These are phyloP conservation scores for Monoplex corrugatus DNA, from an alignment of 2,888 invertebrate species.

Conservation along the genomic window DNA sequence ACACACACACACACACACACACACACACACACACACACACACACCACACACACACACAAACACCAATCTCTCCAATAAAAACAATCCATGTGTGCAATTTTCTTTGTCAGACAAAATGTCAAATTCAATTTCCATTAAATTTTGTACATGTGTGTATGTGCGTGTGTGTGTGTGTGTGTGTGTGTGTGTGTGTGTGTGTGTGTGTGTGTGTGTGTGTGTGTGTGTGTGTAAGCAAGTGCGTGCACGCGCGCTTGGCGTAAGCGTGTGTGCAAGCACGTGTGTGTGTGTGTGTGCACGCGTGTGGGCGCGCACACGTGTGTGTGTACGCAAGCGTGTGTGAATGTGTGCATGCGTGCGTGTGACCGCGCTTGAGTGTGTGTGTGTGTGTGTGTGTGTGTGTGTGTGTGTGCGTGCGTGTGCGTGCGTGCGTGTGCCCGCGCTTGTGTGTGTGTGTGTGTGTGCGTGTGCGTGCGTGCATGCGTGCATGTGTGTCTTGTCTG, in stretches of 20 bases:
- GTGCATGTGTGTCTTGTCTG: slow-evolving; percentile 20
- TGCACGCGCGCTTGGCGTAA: not conserved
- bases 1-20: not conserved
- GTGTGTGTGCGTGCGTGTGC: slow-evolving; percentile 8
- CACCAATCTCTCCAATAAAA: too few relatives aligned
- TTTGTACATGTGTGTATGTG: not conserved
- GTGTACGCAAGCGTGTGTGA: not conserved
- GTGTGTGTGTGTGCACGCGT: not conserved
- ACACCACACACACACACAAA: too few relatives aligned
- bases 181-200: slow-evolving; percentile 26
- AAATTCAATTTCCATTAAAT: too few relatives aligned
- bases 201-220: not conserved
- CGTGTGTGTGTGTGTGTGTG: not conserved
- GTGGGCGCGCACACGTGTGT: not conserved
- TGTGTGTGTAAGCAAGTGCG: not conserved
- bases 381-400: not conserved
- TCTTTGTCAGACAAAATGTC: too few relatives aligned
- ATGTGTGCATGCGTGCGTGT: not conserved
- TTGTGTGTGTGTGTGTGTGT: slow-evolving; percentile 34
- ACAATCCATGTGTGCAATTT: too few relatives aligned
- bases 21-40: not conserved
- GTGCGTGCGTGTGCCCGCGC: not conserved
- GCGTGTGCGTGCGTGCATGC: slow-evolving; percentile 4
- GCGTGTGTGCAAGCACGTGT: not conserved
- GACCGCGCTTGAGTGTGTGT: not conserved